Base-by-base conservation (phyloP, 2,113 vertebrate genomes). In the Glaucidium brasilianum region DNA sequence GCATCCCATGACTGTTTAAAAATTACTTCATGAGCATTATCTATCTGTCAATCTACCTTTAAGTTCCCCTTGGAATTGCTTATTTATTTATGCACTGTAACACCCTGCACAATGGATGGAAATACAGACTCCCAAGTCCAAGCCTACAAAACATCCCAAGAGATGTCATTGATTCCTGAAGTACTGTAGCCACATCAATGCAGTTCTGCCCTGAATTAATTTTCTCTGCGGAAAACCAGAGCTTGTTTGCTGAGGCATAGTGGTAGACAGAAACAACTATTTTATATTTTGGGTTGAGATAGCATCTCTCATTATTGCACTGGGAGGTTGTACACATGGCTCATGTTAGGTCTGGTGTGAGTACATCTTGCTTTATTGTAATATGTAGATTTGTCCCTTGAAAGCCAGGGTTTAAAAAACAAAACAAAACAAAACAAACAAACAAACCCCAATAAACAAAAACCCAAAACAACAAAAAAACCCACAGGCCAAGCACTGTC, bases 171-270 rank as follows among this genome's bases (percentile, higher is more conserved):
- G 15, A 22, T 45, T 96, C 32, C 53, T 4, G 4, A 71, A 71
- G 13, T 79, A 43, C 2, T 83, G 10, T 49, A 63, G 30, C n/a
- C 53, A 58, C 37, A 55, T 56, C 23, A 16, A 1, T 34, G 18
- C 25, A 19, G n/a, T 62, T 88, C n/a, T 90, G 47, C 9, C 30
- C 16, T 1, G 1, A 67, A 78, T 18, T 47, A 11, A 58, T 64
- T 41, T 88, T 83, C 71, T 39, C 49, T 17, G 14, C 15, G 20
- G 19, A 83, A 91, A 78, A 88, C 1, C 7, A 75, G 21, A 14
- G 11, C 19, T 78, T 82, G 17, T 60, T 49, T 75, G 12, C 7
- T 0, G 0, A 78, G 45, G 27, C 20, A 18, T 2, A 39, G 23
- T 30, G 13, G 4, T 16, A 88, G 27, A 8, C 50, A 69, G 56